These are phyloP conservation scores for Perdita meconis DNA, from an alignment of 2,888 invertebrate genomes.

Conservation along the genomic window DNA sequence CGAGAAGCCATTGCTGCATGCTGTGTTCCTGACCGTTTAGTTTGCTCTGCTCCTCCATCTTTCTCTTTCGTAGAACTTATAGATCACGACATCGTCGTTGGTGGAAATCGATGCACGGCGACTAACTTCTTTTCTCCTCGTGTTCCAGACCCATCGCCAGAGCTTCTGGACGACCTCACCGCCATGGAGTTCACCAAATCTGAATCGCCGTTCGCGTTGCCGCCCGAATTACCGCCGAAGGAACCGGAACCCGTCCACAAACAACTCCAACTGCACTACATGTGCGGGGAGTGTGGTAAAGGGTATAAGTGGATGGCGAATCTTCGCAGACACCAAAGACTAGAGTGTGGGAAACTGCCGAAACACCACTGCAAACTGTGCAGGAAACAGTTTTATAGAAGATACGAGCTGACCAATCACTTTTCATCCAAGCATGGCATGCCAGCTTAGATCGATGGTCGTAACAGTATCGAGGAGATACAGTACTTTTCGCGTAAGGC, in stretches of 20 bases:
- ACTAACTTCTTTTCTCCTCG: slow-evolving; percentile 18
- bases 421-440: slow-evolving; percentile 79
- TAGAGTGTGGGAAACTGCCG: slow-evolving; percentile 83
- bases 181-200: neutral
- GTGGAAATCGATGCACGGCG: neutral
- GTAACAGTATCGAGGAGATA: neutral
- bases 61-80: neutral
- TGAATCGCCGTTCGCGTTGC: too few relatives aligned
- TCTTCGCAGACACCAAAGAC: slow-evolving; percentile 80
- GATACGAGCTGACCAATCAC: slow-evolving; percentile 85
- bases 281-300: slow-evolving; percentile 83
- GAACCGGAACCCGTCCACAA: slow-evolving; percentile 21
- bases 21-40: neutral
- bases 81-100: too few relatives aligned
- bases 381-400: slow-evolving; percentile 83
- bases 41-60: neutral
- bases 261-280: slow-evolving; percentile 74
- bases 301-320: slow-evolving; percentile 83
- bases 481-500: too few relatives aligned
- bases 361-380: slow-evolving; percentile 80
- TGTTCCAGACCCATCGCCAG: slow-evolving; percentile 59
- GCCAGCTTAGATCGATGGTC: neutral
- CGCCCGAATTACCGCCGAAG: neutral
- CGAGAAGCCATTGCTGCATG: too few relatives aligned
- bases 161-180: slow-evolving; percentile 19